Percentiles rank a stretch among this genome's conserved stretches.
phyloP scores from a whole-genome alignment of 2,113 vertebrate genomes.

The Aspidoscelis tigris region DNA sequence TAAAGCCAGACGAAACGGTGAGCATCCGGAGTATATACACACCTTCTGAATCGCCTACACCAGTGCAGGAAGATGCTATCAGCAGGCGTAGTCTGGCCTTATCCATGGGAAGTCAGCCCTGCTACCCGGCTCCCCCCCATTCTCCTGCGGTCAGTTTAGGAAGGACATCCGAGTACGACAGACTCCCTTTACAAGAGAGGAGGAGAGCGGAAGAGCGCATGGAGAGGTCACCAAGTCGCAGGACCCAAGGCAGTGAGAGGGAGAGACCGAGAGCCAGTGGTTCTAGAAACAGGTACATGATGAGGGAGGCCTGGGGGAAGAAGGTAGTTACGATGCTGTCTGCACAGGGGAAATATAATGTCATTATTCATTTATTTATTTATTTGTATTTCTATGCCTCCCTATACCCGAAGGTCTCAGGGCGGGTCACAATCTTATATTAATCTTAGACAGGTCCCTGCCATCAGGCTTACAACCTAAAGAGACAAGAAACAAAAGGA shows the following conservation, averaged over 20 bases:
- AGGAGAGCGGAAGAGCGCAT: not conserved
- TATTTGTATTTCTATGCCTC: no score
- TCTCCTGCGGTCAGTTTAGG: not conserved
- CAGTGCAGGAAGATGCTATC: not conserved
- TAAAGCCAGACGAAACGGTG: not conserved
- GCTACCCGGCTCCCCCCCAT: not conserved
- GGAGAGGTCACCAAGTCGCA: not conserved
- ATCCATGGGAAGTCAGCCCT: not conserved
- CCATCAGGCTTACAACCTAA: no score
- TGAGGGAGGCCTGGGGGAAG: not conserved
- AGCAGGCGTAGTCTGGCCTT: not conserved
- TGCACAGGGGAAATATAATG: no score
- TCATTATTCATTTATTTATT: no score
- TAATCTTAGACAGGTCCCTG: no score
- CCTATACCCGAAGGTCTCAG: no score
- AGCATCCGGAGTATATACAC: conserved; percentile 12
- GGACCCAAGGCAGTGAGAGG: not conserved
- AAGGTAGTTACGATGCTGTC: not conserved
- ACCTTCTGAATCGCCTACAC: not conserved
- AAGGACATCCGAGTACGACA: not conserved
- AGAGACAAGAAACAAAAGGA: no score
- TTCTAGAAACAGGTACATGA: not conserved
- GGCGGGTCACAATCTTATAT: no score
- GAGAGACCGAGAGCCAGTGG: not conserved
- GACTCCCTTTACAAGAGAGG: not conserved